Base-by-base conservation (phyloP, 2,113 vertebrate species). In the Lepus timidus region DNA sequence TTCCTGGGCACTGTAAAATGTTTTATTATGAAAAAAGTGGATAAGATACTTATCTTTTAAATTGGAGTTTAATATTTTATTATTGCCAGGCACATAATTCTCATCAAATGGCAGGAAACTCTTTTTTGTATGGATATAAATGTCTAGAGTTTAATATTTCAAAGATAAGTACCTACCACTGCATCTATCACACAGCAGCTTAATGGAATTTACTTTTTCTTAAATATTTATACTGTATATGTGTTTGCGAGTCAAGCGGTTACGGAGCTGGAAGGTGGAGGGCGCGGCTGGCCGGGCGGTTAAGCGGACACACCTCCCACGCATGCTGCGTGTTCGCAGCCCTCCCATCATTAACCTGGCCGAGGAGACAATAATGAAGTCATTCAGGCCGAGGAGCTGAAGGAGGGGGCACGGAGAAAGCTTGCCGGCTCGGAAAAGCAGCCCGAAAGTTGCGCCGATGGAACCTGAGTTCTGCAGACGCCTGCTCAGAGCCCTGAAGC, bases 41-140 rank as follows among this genome's bases (percentile, higher is more conserved):
- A 98, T 98, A 98, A 98, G 98, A 98, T 99, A 99, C 98, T 99
- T 99, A 99, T 99, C 98, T 99, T 99, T 99, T 99, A 99, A 99
- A 99, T 99, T 99, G 98, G 98, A 99, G 98, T 99, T 99, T 99
- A 99, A 99, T 99, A 99, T 99, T 99, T 99, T 98, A 99, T 99
- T 98, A 98, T 98, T 98, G 97, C 98, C 97, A 98, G 98, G 98
- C 98, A 98, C 98, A 99, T 99, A 99, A 98, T 98, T 99, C 98
- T 99, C 98, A 99, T 99, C 98, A 99, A 99, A 99, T 98, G 98
- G 97, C 98, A 98, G 98, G 98, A 98, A 98, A 98, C 98, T 98
- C 98, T 98, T 98, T 98, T 98, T 98, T 98, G 98, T 98, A 97
- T 97, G 98, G 98, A 98, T 98, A 98, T 98, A 99, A 99, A 99